Base-by-base conservation (phyloP, 2,113 vertebrate species). In the Ginglymostoma cirratum region DNA sequence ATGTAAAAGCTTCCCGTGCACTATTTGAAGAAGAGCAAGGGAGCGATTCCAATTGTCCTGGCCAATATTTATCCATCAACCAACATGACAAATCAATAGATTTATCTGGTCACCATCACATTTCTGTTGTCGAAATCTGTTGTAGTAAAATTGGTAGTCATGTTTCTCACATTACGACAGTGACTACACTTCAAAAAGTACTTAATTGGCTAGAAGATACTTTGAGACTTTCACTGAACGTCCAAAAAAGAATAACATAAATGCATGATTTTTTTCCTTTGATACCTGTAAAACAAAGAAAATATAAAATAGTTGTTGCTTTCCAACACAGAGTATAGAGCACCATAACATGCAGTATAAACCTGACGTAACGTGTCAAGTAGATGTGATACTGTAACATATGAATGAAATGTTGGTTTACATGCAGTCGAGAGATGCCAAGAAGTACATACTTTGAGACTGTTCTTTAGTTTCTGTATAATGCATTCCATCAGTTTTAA, bases 361-460 rank as follows among this genome's bases (percentile, higher is more conserved):
- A 72, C 48, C 42, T 72, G 69, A 70, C 48, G 38, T 48, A 14
- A 72, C 52, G 94, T 12, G 24, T 45, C 67, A 95, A 76, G 94
- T 95, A 34, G 69, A 72, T 17, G 67, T 48, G 94, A 72, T 95
- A 45, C 45, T 95, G 38, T 95, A 76, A 95, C 67, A 30, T 52
- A 95, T 45, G 38, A 95, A 95, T 72, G 42, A 72, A 72, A 72
- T 70, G 67, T 95, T 95, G 94, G 70, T 95, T 72, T 52, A 72
- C 76, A 45, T 95, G 42, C 42, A 30, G 67, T 95, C 23, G 69
- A 72, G 34, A 67, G 69, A 52, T 72, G 67, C 94, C 69, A 95
- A 72, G 67, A 34, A 45, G 38, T 48, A 8, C 94, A 76, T 76
- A 70, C 42, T 95, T 76, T 34, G 69, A 95, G 67, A 19, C 45